Evolutionary conservation across 1,140 invertebrate genomes (phyloP).

Genomic region (Lordiphosa mommai): DNA sequence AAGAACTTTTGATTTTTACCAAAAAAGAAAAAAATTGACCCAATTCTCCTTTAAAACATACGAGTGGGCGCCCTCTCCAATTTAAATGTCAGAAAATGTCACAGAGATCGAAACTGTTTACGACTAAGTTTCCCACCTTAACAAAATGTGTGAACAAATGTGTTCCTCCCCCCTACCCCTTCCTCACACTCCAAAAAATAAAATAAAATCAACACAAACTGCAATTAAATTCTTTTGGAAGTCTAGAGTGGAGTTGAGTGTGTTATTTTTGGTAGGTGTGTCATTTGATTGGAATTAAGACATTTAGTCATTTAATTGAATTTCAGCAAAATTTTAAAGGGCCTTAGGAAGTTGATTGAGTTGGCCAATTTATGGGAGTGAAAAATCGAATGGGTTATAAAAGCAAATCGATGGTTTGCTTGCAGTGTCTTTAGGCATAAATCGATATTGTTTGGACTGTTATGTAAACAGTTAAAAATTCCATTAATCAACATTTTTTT

Average conservation of each 20-base stretch:
- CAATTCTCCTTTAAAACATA: slow-evolving; percentile 13
- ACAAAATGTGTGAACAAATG: slow-evolving; percentile 18
- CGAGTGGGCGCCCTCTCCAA: slow-evolving; percentile 19
- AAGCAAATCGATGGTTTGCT: too few relatives aligned
- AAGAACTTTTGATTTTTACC: slow-evolving; percentile 44
- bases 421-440: too few relatives aligned
- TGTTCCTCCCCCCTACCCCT: background rate
- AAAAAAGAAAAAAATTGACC: background rate
- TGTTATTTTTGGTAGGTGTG: background rate
- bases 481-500: too few relatives aligned
- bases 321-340: too few relatives aligned
- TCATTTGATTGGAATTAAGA: too few relatives aligned
- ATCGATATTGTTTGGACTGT: too few relatives aligned
- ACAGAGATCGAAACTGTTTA: slow-evolving; percentile 29
- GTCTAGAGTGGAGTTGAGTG: background rate
- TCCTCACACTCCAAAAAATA: background rate
- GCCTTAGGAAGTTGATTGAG: too few relatives aligned
- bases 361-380: too few relatives aligned
- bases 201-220: background rate
- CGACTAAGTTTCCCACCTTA: slow-evolving; percentile 6
- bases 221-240: slow-evolving; percentile 10
- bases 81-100: slow-evolving; percentile 55
- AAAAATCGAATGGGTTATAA: too few relatives aligned
- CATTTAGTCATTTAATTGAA: too few relatives aligned
- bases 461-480: too few relatives aligned